Base-by-base conservation (phyloP, 92 coral and sea anemone genomes). In the Palythoa heliodiscus region DNA sequence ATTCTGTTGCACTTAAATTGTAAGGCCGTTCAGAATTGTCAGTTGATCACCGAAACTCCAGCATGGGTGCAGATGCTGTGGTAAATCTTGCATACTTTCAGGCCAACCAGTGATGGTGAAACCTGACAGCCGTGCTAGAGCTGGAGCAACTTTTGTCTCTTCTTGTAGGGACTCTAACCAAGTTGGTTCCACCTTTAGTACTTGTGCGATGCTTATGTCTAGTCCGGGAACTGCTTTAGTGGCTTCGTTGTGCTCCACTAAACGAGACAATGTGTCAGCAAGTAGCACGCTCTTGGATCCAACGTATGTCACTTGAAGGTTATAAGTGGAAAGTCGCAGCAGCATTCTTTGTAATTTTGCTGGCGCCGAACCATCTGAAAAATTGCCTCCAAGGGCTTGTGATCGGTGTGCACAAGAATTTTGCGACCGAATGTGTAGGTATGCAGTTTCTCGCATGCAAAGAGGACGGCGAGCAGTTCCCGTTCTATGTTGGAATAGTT, bases 401-500 rank as follows among this genome's bases (percentile, higher is more conserved):
- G 93, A 64, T 93, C 93, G 3, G 92, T 86, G 87, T 79, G 89
- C 52, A 91, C 89, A n/a, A 68, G 54, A 39, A 86, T 35, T 57
- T 86, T 25, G 15, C 89, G 83, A 40, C 92, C 92, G 77, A 88
- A 93, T 12, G 96, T 88, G 89, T 93, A 90, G 57, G 82, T 83
- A 71, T 88, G 96, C 25, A 93, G 91, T 76, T 86, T 88, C 67
- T 90, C 92, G 72, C 92, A 88, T 7, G 92, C 93, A 69, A 90
- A 93, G 15, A 93, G 75, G 39, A 90, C 48, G 53, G 93, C 93
- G 38, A 87, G 86, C 23, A 90, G 90, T 73, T 92, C 92, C 70
- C 87, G 76, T 73, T 93, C 93, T 69, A 92, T 91, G 88, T 88
- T 86, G 52, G 96, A 79, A 64, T 93, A 93, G 78, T 86, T 90